These are phyloP conservation scores for Epicauta chinensis DNA, from an alignment of 1,140 invertebrate species.

Conservation along the genomic window DNA sequence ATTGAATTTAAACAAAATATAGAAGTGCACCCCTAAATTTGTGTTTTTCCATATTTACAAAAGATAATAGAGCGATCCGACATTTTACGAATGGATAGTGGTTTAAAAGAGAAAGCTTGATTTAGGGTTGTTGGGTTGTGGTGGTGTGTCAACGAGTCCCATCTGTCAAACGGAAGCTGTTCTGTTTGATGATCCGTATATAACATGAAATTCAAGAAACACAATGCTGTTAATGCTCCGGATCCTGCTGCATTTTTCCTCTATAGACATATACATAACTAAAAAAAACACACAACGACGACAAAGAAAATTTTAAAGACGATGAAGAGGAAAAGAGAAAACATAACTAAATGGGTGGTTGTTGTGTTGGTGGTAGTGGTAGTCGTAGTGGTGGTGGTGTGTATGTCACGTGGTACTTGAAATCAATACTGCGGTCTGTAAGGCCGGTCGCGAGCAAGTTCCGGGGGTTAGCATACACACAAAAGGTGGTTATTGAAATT, in stretches of 20 bases:
- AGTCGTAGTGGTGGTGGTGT: neutral
- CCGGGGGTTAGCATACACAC: constrained; percentile 6
- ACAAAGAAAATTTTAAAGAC: too few relatives aligned
- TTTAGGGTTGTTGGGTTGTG: too few relatives aligned
- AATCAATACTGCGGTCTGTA: constrained; percentile 32
- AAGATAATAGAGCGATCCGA: constrained; percentile 8
- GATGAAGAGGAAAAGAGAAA: neutral
- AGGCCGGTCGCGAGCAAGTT: constrained; percentile 9
- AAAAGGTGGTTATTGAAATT: too few relatives aligned
- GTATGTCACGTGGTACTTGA: constrained; percentile 15
- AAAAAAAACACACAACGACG: too few relatives aligned
- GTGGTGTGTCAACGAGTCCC: constrained; percentile 6
- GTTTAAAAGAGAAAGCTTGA: constrained; percentile 14
- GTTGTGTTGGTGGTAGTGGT: constrained; percentile 3
- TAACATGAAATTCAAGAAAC: neutral
- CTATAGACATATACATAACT: too few relatives aligned
- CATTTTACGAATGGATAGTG: constrained; percentile 14
- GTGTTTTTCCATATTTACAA: too few relatives aligned
- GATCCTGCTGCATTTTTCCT: too few relatives aligned
- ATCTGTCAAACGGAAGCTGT: constrained; percentile 25
- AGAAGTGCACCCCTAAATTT: too few relatives aligned
- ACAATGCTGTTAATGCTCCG: too few relatives aligned
- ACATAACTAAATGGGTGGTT: neutral
- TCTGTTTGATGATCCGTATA: constrained; percentile 16
- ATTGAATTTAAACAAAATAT: too few relatives aligned